Evolutionary conservation across 2,113 vertebrate genomes (phyloP), one percentile per base, ranked within the genome.

Genomic region (Cryptotis parvus): DNA sequence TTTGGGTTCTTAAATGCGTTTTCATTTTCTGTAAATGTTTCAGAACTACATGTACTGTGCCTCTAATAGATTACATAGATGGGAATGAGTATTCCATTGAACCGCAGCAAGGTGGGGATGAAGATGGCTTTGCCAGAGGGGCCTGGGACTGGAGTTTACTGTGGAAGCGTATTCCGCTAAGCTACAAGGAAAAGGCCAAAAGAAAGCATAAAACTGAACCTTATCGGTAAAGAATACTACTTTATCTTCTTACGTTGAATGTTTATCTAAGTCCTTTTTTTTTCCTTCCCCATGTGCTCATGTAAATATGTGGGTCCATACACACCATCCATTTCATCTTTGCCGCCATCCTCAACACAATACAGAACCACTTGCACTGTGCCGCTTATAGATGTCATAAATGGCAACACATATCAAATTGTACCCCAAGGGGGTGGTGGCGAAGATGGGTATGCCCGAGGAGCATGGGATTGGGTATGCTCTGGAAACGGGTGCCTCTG

Each of bases 31-130:
- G 80, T 96, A 98, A 98, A 98, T 97, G 95, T 98, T 98, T 98
- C 98, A 99, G 99, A 99, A 99, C 99, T 97, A 98, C 99, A 97
- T 99, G 99, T 97, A 99, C 99, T 97, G 99, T 99, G 94, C 99
- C 99, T 90, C 98, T 99, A 97, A 99, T 99, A 99, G 99, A 99
- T 98, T 99, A 99, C 98, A 99, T 99, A 99, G 99, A 99, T 97
- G 99, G 99, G 97, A 99, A 99, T 98, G 98, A 99, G 97, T 99
- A 99, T 98, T 99, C 97, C 98, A 98, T 99, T 98, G 99, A 99
- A 97, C 98, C 99, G 31, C 99, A 99, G 97, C 99, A 99, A 98
- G 99, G 99, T 93, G 99, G 99, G 88, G 99, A 99, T 96, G 99
- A 99, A 98, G 99, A 99, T 96, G 99, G 99, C 87, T 98, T 99